These are phyloP conservation scores for Lycodopsis pacificus DNA, from an alignment of 2,797 vertebrate genomes.

Conservation along the genomic window DNA sequence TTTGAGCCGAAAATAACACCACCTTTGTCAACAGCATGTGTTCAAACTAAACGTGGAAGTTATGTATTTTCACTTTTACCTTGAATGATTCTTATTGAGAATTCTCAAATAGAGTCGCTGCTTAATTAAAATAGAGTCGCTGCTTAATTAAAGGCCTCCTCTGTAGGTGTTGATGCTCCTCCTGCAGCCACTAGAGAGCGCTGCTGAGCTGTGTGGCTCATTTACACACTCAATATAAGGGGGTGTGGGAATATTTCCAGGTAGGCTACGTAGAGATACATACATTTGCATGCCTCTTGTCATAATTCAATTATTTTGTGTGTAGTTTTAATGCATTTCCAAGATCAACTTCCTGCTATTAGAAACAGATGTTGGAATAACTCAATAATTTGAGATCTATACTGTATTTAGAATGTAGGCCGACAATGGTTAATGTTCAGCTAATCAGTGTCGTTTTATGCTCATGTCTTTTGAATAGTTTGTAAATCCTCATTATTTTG, in stretches of 20 bases:
- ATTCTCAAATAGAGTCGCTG: conserved; percentile 16
- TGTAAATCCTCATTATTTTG: conserved; percentile 74
- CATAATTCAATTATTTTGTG: conserved; percentile 71
- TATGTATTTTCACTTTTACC: conserved; percentile 30
- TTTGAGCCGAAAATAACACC: conserved; percentile 59
- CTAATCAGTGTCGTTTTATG: conserved; percentile 68
- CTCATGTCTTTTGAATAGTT: conserved; percentile 74
- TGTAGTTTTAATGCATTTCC: conserved; percentile 73
- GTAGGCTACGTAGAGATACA: conserved; percentile 50
- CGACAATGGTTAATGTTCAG: conserved; percentile 66
- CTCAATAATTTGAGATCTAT: conserved; percentile 63
- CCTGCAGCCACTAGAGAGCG: conserved; percentile 52
- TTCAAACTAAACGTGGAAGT: conserved; percentile 57
- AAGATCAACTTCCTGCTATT: conserved; percentile 50
- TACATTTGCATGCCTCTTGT: conserved; percentile 77
- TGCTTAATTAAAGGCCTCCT: conserved; percentile 28
- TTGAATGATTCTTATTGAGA: conserved; percentile 14
- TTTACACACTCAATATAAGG: conserved; percentile 23
- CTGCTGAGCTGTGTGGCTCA: conserved; percentile 20
- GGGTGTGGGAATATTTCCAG: conserved; percentile 51
- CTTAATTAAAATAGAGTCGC: conserved; percentile 9
- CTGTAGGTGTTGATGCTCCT: conserved; percentile 16
- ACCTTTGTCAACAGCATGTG: conserved; percentile 65
- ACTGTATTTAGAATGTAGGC: conserved; percentile 74
- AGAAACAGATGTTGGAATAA: conserved; percentile 56